Evolutionary conservation across 2,888 invertebrate species (phyloP).

Genomic region (Lycocerus yunnanus): DNA sequence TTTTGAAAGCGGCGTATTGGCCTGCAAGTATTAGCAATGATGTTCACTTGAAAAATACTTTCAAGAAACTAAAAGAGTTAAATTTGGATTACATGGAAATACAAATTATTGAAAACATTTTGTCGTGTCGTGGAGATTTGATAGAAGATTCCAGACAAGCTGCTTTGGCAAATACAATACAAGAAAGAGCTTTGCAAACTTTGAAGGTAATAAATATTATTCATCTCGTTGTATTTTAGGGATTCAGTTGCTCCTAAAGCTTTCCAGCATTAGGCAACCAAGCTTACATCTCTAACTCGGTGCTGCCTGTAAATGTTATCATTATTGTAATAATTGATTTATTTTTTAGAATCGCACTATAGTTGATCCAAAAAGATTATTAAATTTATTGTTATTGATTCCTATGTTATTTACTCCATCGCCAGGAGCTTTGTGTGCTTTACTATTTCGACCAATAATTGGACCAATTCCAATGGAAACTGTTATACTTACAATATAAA

Average conservation of each 20-base stretch:
- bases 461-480: constrained; percentile 54
- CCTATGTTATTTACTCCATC: constrained; percentile 47
- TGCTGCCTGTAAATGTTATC: neutral
- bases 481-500: constrained; percentile 53
- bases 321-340: constrained; percentile 9
- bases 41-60: constrained; percentile 42
- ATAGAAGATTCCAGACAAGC: constrained; percentile 43
- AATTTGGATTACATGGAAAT: constrained; percentile 42
- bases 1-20: constrained; percentile 63
- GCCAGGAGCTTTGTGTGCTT: constrained; percentile 43
- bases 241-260: neutral
- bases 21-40: constrained; percentile 55
- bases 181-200: constrained; percentile 33
- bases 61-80: constrained; percentile 38
- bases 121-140: constrained; percentile 49
- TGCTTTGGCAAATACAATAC: constrained; percentile 31
- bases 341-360: constrained; percentile 34
- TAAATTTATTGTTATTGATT: constrained; percentile 43
- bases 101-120: constrained; percentile 48
- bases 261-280: neutral
- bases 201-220: constrained; percentile 31
- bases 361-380: constrained; percentile 40
- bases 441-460: constrained; percentile 53
- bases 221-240: neutral
- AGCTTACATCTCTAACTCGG: neutral